A percentile compares a stretch with the other conserved stretches of the same genome.
These are phyloP conservation scores for Sinocyclocheilus rhinocerous DNA, from an alignment of 2,113 vertebrate genomes.

Conservation along the genomic window DNA sequence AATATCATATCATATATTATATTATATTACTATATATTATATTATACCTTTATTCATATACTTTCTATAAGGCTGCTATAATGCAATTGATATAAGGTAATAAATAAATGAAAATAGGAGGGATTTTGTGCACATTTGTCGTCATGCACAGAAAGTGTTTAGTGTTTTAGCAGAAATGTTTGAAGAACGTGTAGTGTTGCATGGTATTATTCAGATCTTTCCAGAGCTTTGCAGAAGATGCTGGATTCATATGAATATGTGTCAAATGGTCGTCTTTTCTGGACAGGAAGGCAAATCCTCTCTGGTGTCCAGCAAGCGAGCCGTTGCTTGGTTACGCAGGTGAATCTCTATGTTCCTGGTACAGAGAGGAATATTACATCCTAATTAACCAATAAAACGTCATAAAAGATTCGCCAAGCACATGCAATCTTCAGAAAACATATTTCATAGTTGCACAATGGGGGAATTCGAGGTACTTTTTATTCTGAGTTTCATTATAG, in stretches of 20 bases:
- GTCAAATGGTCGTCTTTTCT: conserved; percentile 50
- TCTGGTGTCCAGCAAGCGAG: conserved; percentile 51
- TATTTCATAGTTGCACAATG: neutral
- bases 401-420: neutral
- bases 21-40: neutral
- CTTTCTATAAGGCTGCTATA: neutral
- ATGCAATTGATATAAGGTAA: neutral
- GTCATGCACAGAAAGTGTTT: neutral
- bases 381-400: conserved; percentile 30
- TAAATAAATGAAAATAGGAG: neutral
- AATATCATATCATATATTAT: too few species aligned
- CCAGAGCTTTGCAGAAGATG: neutral
- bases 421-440: neutral
- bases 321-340: conserved; percentile 67
- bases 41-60: neutral
- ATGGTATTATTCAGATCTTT: neutral
- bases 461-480: neutral
- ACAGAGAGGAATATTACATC: conserved; percentile 34
- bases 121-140: neutral
- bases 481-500: neutral
- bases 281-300: conserved; percentile 12
- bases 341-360: conserved; percentile 47
- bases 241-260: conserved; percentile 56
- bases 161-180: neutral
- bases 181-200: neutral